These are phyloP conservation scores for Rhinolophus sinicus DNA, from an alignment of 2,113 vertebrate genomes.

Conservation along the genomic window DNA sequence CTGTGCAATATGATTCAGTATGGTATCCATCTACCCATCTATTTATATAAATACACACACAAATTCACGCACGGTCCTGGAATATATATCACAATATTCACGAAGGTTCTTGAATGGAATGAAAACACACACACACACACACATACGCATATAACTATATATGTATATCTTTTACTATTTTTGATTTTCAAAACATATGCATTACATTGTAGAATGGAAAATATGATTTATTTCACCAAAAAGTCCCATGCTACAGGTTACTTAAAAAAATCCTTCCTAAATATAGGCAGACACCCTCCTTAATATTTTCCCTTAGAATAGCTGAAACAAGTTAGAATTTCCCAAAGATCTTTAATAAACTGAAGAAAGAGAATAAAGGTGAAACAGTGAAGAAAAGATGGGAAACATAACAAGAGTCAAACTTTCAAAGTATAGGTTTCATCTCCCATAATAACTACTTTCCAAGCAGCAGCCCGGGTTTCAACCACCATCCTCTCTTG, in stretches of 20 bases:
- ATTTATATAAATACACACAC: accelerated
- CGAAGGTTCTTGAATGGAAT: neutral
- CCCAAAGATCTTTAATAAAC: slow-evolving; percentile 13
- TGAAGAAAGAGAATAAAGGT: slow-evolving; percentile 6
- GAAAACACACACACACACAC: neutral
- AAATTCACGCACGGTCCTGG: no score
- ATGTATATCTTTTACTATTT: neutral
- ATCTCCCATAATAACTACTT: neutral
- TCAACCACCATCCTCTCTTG: neutral
- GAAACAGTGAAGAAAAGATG: neutral
- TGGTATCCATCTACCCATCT: no score
- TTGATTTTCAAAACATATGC: neutral
- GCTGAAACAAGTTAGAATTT: slow-evolving; percentile 22
- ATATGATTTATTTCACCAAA: neutral
- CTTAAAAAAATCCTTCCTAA: neutral
- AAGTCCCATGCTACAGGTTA: neutral
- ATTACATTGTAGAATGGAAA: neutral
- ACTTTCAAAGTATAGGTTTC: neutral
- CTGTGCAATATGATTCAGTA: neutral
- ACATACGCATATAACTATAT: neutral
- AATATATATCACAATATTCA: no score
- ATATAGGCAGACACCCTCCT: neutral
- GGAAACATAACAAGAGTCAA: neutral
- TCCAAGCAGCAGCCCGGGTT: accelerated
- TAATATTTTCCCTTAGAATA: neutral